These are phyloP conservation scores for Parnassius mnemosyne DNA, from an alignment of 2,888 invertebrate genomes.

Conservation along the genomic window DNA sequence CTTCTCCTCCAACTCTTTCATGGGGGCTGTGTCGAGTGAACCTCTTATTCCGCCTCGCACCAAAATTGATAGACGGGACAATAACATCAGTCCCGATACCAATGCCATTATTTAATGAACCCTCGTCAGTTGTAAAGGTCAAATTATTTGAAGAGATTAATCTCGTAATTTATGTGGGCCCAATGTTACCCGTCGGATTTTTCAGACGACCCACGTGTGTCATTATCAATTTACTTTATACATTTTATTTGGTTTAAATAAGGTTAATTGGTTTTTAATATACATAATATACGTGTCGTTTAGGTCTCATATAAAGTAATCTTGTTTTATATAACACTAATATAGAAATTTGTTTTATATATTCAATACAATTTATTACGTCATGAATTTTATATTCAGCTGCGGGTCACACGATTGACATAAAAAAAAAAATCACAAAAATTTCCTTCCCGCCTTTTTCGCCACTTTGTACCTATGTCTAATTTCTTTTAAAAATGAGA, in stretches of 20 bases:
- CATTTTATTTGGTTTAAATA: constrained; percentile 3
- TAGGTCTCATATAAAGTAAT: too few relatives aligned
- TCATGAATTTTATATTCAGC: too few relatives aligned
- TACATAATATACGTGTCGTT: not conserved
- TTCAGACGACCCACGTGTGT: constrained; percentile 39
- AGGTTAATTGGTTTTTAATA: not conserved
- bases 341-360: too few relatives aligned
- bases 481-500: too few relatives aligned
- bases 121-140: constrained; percentile 80
- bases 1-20: constrained; percentile 27
- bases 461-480: too few relatives aligned
- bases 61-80: constrained; percentile 76
- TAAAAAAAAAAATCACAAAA: too few relatives aligned
- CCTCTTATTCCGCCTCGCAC: constrained; percentile 58
- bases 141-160: constrained; percentile 81
- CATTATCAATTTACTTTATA: not conserved
- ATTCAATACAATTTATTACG: too few relatives aligned
- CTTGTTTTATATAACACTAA: too few relatives aligned
- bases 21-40: constrained; percentile 43
- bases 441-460: too few relatives aligned
- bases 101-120: constrained; percentile 78
- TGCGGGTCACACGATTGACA: too few relatives aligned
- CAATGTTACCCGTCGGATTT: constrained; percentile 67
- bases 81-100: constrained; percentile 74
- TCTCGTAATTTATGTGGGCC: constrained; percentile 76